These are phyloP conservation scores for Ecdyonurus torrentis DNA, from an alignment of 2,888 invertebrate species.

Conservation along the genomic window DNA sequence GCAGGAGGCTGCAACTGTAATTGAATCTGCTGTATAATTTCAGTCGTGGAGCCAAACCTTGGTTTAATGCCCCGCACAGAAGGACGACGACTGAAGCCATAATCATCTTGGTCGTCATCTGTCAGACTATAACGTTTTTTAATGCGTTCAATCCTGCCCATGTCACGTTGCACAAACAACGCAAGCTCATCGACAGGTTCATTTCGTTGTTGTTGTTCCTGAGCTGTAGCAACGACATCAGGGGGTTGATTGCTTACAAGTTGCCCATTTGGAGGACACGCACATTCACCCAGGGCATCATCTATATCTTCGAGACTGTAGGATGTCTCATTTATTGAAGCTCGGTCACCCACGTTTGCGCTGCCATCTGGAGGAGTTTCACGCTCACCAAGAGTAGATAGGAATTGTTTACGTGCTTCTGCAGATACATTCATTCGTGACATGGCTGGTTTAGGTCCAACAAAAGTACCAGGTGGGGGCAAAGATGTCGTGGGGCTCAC, in stretches of 20 bases:
- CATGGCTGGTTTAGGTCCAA: conserved; percentile 21
- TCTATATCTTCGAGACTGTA: conserved; percentile 49
- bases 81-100: conserved; percentile 77
- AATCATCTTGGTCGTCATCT: conserved; percentile 73
- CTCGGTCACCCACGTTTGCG: conserved; percentile 38
- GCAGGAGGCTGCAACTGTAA: conserved; percentile 38
- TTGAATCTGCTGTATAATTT: conserved; percentile 67
- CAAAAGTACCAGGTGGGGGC: conserved; percentile 12
- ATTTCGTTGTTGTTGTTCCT: conserved; percentile 35
- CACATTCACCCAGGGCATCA: conserved; percentile 33
- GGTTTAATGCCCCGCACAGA: conserved; percentile 80
- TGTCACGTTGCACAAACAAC: conserved; percentile 71
- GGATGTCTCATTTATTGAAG: conserved; percentile 40
- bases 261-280: conserved; percentile 22
- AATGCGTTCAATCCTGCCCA: conserved; percentile 63
- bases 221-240: background rate
- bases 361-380: conserved; percentile 24
- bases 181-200: conserved; percentile 50
- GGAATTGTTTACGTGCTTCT: conserved; percentile 58
- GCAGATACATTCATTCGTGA: conserved; percentile 20
- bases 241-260: conserved; percentile 36
- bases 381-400: conserved; percentile 39
- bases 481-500: background rate
- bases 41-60: conserved; percentile 63
- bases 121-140: conserved; percentile 44